Evolutionary conservation across 1,140 invertebrate species (phyloP).

Genomic region (Apis mellifera): Amel_HAv3.1 CM009934.2:3349501-3350000

Average conservation of each 20-base stretch:
- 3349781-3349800: constrained; percentile 6
- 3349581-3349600: constrained; percentile 30
- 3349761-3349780: constrained; percentile 82
- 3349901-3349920: constrained; percentile 95
- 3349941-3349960: constrained; percentile 91
- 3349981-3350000: constrained; percentile 90
- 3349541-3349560: neutral
- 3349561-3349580: constrained; percentile 9
- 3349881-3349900: constrained; percentile 93
- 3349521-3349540: neutral
- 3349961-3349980: constrained; percentile 92
- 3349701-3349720: constrained; percentile 89
- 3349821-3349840: no score
- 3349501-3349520: neutral
- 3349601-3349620: constrained; percentile 49
- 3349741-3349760: constrained; percentile 92
- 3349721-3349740: constrained; percentile 92
- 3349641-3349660: constrained; percentile 84
- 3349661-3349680: constrained; percentile 75
- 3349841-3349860: constrained; percentile 56
- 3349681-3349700: constrained; percentile 79
- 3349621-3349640: constrained; percentile 78
- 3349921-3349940: constrained; percentile 92
- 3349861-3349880: constrained; percentile 92
- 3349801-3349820: neutral